These are phyloP conservation scores for Gymnopithys bicolor DNA, from an alignment of 2,797 vertebrate species.

Conservation along the genomic window DNA sequence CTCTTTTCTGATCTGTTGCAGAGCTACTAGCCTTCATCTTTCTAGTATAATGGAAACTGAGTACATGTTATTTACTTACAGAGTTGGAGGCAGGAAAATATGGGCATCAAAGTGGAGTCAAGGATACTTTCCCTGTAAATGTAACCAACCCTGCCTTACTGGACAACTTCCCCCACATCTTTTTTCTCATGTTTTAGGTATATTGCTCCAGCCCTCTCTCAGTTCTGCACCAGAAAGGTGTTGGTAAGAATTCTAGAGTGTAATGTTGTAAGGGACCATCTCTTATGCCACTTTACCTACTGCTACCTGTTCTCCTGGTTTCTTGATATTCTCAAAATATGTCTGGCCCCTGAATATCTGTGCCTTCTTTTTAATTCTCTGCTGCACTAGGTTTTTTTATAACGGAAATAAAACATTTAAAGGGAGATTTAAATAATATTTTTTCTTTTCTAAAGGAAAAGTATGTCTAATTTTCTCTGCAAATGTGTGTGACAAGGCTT, in stretches of 20 bases:
- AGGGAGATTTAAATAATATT: not conserved
- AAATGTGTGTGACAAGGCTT: conserved; percentile 21
- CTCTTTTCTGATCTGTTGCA: not conserved
- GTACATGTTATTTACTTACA: not conserved
- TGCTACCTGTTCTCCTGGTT: not conserved
- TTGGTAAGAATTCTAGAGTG: not conserved
- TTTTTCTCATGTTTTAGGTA: not conserved
- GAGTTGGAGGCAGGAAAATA: not conserved
- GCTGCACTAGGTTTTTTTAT: not conserved
- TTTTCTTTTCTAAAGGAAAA: conserved; percentile 36
- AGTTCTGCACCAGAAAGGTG: not conserved
- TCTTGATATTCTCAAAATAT: not conserved
- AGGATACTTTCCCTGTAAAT: not conserved
- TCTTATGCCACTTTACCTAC: not conserved
- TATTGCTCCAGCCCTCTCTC: not conserved
- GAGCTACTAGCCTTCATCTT: not conserved
- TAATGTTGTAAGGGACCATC: not conserved
- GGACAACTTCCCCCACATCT: not conserved
- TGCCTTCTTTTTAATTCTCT: conserved; percentile 4
- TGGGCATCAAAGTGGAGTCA: not conserved
- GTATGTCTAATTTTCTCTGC: not conserved
- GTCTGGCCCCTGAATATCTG: not conserved
- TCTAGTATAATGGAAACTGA: not conserved
- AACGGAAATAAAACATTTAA: not conserved
- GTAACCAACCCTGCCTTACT: not conserved